These are phyloP conservation scores for Marmota monax DNA, from an alignment of 2,113 vertebrate genomes.

Conservation along the genomic window DNA sequence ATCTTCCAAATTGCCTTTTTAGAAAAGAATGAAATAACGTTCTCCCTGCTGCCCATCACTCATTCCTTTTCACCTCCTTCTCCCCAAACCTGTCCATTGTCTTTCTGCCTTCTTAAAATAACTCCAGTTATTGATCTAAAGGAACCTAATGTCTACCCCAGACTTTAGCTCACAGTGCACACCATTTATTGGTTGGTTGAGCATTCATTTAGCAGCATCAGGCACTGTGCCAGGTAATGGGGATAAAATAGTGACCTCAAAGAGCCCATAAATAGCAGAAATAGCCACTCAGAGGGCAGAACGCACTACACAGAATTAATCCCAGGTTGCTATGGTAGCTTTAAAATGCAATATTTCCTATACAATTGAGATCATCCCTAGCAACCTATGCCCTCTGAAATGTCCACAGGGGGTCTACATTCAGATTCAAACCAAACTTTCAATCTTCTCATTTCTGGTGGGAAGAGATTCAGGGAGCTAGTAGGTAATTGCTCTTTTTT, in stretches of 20 bases:
- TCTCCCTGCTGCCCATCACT: neutral
- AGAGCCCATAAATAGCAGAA: neutral
- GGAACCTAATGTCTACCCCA: neutral
- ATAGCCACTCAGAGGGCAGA: neutral
- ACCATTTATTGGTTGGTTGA: neutral
- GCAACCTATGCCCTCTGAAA: neutral
- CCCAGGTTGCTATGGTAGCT: neutral
- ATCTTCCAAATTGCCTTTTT: neutral
- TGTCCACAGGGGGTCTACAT: neutral
- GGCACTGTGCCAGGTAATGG: neutral
- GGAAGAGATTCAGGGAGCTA: no score
- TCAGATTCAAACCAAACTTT: neutral
- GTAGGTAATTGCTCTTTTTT: neutral
- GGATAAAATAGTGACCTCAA: neutral
- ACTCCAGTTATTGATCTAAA: neutral
- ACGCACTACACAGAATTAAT: neutral
- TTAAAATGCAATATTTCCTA: neutral
- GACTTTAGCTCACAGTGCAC: neutral
- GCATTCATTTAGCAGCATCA: neutral
- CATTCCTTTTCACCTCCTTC: neutral
- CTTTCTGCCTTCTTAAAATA: neutral
- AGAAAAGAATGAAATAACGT: neutral
- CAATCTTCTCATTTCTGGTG: neutral
- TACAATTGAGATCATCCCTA: neutral
- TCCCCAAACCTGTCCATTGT: no score